A percentile compares a stretch with the other conserved stretches of the same genome.
Conservation (phyloP, 2,797 vertebrate species). For the Takifugu ocellatus region DNA sequence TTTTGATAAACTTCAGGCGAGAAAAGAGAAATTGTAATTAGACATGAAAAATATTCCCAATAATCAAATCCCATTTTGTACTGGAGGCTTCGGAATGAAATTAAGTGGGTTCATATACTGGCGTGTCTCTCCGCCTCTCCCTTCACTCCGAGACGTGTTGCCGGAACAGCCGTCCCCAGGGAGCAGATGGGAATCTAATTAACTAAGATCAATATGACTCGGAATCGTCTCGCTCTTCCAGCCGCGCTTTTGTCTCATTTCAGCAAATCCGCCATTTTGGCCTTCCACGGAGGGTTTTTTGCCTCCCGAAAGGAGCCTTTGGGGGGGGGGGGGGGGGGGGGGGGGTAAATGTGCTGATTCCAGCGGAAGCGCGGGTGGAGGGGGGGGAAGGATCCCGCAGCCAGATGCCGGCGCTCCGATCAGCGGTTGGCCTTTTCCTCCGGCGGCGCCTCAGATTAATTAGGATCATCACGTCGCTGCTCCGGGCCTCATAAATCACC, state of each 20-base stretch:
- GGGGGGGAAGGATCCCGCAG: conserved; percentile 67
- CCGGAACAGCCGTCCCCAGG: conserved; percentile 69
- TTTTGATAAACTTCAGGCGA: conserved; percentile 68
- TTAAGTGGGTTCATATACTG: conserved; percentile 77
- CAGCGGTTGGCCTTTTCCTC: conserved; percentile 69
- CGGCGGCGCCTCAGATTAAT: conserved; percentile 76
- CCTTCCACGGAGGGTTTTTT: conserved; percentile 30
- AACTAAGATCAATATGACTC: conserved; percentile 80
- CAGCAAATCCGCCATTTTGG: conserved; percentile 53
- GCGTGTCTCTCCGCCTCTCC: conserved; percentile 72
- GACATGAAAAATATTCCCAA: conserved; percentile 75
- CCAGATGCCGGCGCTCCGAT: conserved; percentile 70
- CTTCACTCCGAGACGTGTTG: conserved; percentile 73
- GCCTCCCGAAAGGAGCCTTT: not conserved
- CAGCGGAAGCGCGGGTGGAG: conserved; percentile 67
- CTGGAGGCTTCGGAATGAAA: conserved; percentile 75
- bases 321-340: conserved; percentile 4
- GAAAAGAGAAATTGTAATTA: conserved; percentile 75
- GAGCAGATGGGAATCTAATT: conserved; percentile 78
- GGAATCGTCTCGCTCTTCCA: conserved; percentile 67
- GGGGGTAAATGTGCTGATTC: conserved; percentile 69
- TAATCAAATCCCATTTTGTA: conserved; percentile 79
- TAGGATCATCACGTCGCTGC: conserved; percentile 72
- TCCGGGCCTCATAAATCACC: conserved; percentile 75
- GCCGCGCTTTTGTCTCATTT: conserved; percentile 5